A percentile compares a stretch with the other conserved stretches of the same genome.
Evolutionary conservation across 2,113 vertebrate genomes (phyloP).

Genomic region (Semnopithecus entellus): DNA sequence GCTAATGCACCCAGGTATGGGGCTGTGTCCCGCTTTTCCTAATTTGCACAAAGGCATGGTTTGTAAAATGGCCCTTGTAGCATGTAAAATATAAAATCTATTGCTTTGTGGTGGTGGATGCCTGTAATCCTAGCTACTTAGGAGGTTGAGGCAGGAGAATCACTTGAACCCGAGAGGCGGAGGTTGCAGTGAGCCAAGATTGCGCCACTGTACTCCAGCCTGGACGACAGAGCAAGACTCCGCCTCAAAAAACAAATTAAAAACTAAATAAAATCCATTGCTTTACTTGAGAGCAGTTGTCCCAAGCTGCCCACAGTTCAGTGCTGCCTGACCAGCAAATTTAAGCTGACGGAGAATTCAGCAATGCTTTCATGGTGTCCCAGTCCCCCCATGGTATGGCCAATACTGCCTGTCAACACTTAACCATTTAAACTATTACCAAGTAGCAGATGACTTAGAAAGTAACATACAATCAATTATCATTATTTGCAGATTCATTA

Average conservation of each 20-base stretch:
- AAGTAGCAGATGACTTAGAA: neutral
- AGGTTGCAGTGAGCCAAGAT: neutral
- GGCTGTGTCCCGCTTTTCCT: neutral
- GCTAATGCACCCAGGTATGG: accelerated
- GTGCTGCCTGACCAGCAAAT: neutral
- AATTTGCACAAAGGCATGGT: neutral
- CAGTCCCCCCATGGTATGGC: accelerated
- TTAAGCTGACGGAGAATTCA: neutral
- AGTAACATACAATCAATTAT: neutral
- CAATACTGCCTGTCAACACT: neutral
- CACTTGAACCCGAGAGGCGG: neutral
- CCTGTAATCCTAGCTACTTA: neutral
- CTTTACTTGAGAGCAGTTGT: neutral
- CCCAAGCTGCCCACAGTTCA: too few species aligned
- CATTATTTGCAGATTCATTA: neutral
- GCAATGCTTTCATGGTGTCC: neutral
- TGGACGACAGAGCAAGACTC: neutral
- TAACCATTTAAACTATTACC: neutral
- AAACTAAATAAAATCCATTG: neutral
- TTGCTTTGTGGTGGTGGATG: neutral
- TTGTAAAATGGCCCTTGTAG: neutral
- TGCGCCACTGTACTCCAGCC: neutral
- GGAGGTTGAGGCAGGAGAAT: neutral
- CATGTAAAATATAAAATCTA: neutral
- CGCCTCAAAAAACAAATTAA: neutral